These are phyloP conservation scores for Koerneria pararmatus DNA, from an alignment of 2,888 invertebrate genomes.

Conservation along the genomic window DNA sequence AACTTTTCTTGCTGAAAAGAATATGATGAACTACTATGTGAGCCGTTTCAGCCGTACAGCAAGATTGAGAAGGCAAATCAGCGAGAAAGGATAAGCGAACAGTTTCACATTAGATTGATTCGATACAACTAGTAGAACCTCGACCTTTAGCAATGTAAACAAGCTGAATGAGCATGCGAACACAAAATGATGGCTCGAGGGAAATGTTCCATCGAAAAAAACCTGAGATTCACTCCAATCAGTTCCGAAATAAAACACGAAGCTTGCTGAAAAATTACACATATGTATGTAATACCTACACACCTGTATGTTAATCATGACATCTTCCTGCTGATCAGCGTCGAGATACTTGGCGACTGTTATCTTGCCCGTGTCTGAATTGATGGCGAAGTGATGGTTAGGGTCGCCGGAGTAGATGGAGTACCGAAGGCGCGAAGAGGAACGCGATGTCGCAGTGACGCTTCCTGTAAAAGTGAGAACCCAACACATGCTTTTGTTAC, in stretches of 20 bases:
- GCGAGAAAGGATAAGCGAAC: too few species aligned
- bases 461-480: background rate
- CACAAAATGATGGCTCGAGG: too few species aligned
- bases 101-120: too few species aligned
- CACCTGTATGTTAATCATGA: slow-evolving; percentile 83
- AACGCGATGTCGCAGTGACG: background rate
- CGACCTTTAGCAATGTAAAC: too few species aligned
- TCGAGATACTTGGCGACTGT: slow-evolving; percentile 69
- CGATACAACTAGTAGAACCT: too few species aligned
- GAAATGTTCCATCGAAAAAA: too few species aligned
- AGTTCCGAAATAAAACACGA: background rate
- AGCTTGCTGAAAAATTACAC: too few species aligned
- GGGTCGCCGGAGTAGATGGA: slow-evolving; percentile 80
- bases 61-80: too few species aligned
- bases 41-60: too few species aligned
- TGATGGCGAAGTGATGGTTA: slow-evolving; percentile 75
- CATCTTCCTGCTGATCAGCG: slow-evolving; percentile 72
- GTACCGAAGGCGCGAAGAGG: slow-evolving; percentile 66
- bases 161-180: too few species aligned
- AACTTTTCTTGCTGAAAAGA: too few species aligned
- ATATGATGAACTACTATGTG: too few species aligned
- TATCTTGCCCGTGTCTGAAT: slow-evolving; percentile 67
- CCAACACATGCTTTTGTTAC: background rate
- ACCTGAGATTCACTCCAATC: slow-evolving; percentile 12
- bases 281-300: slow-evolving; percentile 9